Conservation (phyloP, 2,113 vertebrate genomes). For the Channa argus region DNA sequence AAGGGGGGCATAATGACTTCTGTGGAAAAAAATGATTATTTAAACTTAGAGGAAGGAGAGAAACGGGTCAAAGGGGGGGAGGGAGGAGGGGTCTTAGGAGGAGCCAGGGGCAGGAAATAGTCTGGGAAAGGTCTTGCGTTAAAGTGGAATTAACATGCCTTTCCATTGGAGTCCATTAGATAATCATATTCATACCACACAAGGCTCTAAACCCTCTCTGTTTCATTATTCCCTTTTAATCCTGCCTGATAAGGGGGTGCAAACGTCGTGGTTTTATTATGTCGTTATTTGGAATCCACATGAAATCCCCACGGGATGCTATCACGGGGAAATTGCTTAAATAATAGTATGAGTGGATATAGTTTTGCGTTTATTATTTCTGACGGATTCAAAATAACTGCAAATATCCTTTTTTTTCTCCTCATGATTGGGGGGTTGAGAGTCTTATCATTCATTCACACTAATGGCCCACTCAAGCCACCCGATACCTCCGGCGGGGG, state of each 20-base stretch:
- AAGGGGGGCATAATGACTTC: slow-evolving; percentile 76
- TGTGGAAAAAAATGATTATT: slow-evolving; percentile 74
- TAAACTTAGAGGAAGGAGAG: slow-evolving; percentile 68
- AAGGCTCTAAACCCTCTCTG: slow-evolving; percentile 80
- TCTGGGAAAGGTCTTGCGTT: slow-evolving; percentile 83
- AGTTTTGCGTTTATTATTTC: slow-evolving; percentile 83
- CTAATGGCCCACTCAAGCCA: slow-evolving; percentile 80
- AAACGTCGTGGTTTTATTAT: slow-evolving; percentile 81
- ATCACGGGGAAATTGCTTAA: slow-evolving; percentile 83
- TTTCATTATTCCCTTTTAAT: slow-evolving; percentile 85
- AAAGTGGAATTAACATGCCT: slow-evolving; percentile 81
- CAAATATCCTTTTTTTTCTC: slow-evolving; percentile 69
- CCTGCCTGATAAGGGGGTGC: slow-evolving; percentile 80
- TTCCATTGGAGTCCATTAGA: slow-evolving; percentile 82
- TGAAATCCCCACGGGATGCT: slow-evolving; percentile 78
- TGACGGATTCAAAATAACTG: slow-evolving; percentile 81
- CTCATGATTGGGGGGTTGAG: slow-evolving; percentile 62
- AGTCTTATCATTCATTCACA: slow-evolving; percentile 76
- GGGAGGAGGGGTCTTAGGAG: slow-evolving; percentile 58
- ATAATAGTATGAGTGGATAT: slow-evolving; percentile 83
- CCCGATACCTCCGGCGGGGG: slow-evolving; percentile 69
- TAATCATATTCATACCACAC: slow-evolving; percentile 87
- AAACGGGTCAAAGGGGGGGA: slow-evolving; percentile 11
- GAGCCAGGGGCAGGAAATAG: slow-evolving; percentile 81
- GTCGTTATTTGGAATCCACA: slow-evolving; percentile 82